Evolutionary conservation across 2,888 invertebrate genomes (phyloP).

Genomic region (Protula sp.): DNA sequence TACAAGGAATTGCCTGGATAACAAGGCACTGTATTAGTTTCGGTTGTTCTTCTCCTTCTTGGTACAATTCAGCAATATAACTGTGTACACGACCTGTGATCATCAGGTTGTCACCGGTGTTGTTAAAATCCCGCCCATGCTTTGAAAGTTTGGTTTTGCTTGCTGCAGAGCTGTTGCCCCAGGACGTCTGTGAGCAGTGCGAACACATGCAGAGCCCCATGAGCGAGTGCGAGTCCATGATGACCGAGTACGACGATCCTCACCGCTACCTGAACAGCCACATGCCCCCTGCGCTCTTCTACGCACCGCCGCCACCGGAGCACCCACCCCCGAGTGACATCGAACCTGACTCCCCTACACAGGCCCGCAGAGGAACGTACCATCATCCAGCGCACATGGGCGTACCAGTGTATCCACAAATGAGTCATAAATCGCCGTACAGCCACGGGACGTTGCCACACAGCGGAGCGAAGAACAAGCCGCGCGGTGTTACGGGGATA

Average conservation of each 20-base stretch:
- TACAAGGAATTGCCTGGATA: too few species aligned
- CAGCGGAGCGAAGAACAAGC: not conserved
- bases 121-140: too few species aligned
- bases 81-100: too few species aligned
- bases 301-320: slow-evolving; percentile 55
- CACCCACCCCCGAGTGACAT: slow-evolving; percentile 50
- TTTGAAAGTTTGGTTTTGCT: too few species aligned
- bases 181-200: slow-evolving; percentile 1
- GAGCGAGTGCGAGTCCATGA: not conserved
- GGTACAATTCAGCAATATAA: too few species aligned
- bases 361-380: not conserved
- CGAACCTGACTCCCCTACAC: slow-evolving; percentile 33
- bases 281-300: slow-evolving; percentile 39
- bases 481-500: not conserved
- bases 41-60: too few species aligned
- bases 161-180: not conserved
- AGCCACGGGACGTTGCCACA: not conserved
- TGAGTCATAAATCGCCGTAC: too few species aligned
- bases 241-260: slow-evolving; percentile 34
- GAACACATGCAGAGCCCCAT: not conserved
- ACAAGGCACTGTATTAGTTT: too few species aligned
- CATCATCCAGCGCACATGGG: not conserved
- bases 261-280: slow-evolving; percentile 54
- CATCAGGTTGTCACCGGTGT: too few species aligned
- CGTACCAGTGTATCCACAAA: too few species aligned